Percentiles rank a stretch among this genome's conserved stretches.
These are phyloP conservation scores for Pammene aurita DNA, from an alignment of 2,888 invertebrate species.

Conservation along the genomic window DNA sequence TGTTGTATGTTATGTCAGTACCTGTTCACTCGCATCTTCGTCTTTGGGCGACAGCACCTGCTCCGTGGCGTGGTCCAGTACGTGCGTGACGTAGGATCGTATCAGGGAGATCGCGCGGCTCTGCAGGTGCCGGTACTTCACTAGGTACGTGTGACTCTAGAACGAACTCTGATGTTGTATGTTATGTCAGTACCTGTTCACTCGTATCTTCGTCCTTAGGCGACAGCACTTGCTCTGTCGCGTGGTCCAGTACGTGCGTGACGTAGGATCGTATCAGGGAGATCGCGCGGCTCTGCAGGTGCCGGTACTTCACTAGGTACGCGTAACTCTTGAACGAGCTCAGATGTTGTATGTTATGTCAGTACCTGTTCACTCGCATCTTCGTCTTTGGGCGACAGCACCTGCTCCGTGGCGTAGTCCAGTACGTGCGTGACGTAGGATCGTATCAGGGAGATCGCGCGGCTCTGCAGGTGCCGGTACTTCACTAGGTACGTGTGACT, in stretches of 20 bases:
- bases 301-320: constrained; percentile 92
- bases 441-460: constrained; percentile 90
- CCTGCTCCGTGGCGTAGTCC: constrained; percentile 90
- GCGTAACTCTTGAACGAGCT: constrained; percentile 92
- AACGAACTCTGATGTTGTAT: constrained; percentile 90
- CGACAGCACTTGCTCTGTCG: constrained; percentile 88
- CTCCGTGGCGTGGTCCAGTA: constrained; percentile 91
- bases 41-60: constrained; percentile 83
- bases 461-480: constrained; percentile 92
- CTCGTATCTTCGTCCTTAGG: constrained; percentile 61
- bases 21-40: constrained; percentile 57
- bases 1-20: too few species aligned
- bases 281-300: constrained; percentile 91
- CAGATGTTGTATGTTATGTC: too few species aligned
- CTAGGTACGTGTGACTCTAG: constrained; percentile 92
- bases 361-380: constrained; percentile 56
- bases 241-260: constrained; percentile 88
- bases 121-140: constrained; percentile 93
- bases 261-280: constrained; percentile 91
- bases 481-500: constrained; percentile 92
- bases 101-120: constrained; percentile 91
- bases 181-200: too few species aligned
- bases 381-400: constrained; percentile 74
- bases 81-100: constrained; percentile 89
- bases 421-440: constrained; percentile 90